Evolutionary conservation across 1,140 invertebrate species (phyloP).

Genomic region (Megathymus violae): DNA sequence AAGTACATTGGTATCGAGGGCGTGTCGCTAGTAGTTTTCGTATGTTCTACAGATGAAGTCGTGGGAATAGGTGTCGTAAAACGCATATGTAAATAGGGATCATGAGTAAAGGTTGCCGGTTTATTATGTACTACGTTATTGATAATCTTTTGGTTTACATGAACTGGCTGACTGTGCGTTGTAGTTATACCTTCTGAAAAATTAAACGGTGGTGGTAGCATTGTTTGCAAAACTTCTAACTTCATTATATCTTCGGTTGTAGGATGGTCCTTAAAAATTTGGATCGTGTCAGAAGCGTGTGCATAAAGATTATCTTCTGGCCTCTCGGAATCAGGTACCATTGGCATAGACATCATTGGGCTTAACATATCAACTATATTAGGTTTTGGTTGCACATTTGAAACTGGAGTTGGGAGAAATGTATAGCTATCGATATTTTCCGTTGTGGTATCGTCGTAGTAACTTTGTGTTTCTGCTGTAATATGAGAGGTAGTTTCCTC

Average conservation of each 20-base stretch:
- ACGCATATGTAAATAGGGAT: slow-evolving; percentile 76
- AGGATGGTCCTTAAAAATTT: slow-evolving; percentile 61
- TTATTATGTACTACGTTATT: slow-evolving; percentile 67
- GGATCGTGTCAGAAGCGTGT: slow-evolving; percentile 70
- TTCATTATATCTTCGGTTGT: slow-evolving; percentile 46
- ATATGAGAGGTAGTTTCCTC: slow-evolving; percentile 42
- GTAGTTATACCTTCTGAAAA: slow-evolving; percentile 59
- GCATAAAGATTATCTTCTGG: slow-evolving; percentile 74
- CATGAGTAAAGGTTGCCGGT: slow-evolving; percentile 52
- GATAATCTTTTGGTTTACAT: slow-evolving; percentile 59
- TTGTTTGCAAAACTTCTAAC: slow-evolving; percentile 79
- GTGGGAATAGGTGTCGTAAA: slow-evolving; percentile 70
- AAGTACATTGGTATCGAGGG: slow-evolving; percentile 88
- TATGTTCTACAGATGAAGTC: slow-evolving; percentile 77
- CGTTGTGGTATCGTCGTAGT: slow-evolving; percentile 54
- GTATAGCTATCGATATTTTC: slow-evolving; percentile 39
- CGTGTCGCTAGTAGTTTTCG: slow-evolving; percentile 86
- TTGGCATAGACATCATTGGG: slow-evolving; percentile 75
- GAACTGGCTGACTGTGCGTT: slow-evolving; percentile 57
- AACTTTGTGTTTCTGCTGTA: slow-evolving; percentile 44
- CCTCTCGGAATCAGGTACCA: slow-evolving; percentile 65
- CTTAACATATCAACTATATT: slow-evolving; percentile 67
- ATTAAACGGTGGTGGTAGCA: slow-evolving; percentile 75
- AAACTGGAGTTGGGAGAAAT: slow-evolving; percentile 36
- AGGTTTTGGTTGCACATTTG: slow-evolving; percentile 45